These are phyloP conservation scores for Chloroceryle inda DNA, from an alignment of 2,797 vertebrate species.

Conservation along the genomic window DNA sequence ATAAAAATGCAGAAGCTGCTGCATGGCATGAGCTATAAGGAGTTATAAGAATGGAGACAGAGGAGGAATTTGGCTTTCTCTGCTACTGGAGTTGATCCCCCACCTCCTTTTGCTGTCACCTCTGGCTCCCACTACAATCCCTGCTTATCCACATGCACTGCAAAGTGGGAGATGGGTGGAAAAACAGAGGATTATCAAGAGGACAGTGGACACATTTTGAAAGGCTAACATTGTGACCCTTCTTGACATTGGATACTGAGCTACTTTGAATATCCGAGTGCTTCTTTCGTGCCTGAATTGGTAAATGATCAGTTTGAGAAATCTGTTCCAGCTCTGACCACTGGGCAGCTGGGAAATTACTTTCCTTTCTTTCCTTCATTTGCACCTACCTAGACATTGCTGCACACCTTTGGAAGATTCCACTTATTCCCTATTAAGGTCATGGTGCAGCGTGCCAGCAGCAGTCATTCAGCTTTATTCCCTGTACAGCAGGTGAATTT, in stretches of 20 bases:
- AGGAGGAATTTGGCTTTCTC: background rate
- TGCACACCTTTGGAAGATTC: background rate
- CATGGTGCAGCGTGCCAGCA: background rate
- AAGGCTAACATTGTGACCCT: background rate
- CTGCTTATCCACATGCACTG: background rate
- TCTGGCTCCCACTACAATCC: background rate
- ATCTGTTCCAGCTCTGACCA: background rate
- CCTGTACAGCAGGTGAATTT: background rate
- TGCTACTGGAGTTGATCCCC: fast-evolving
- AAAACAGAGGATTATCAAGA: background rate
- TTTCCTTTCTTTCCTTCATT: background rate
- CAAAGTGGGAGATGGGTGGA: background rate
- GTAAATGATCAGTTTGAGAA: background rate
- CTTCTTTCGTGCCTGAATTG: background rate
- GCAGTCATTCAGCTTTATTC: background rate
- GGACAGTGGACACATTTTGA: background rate
- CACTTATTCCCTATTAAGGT: background rate
- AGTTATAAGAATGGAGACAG: background rate
- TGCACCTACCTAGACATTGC: background rate
- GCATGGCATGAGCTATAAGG: background rate
- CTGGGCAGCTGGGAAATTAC: background rate
- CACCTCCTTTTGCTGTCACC: background rate
- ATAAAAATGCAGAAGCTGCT: background rate
- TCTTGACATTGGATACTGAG: background rate
- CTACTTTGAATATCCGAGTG: background rate